Evolutionary conservation across 2,113 vertebrate species (phyloP).

Genomic region (Abramis brama): DNA sequence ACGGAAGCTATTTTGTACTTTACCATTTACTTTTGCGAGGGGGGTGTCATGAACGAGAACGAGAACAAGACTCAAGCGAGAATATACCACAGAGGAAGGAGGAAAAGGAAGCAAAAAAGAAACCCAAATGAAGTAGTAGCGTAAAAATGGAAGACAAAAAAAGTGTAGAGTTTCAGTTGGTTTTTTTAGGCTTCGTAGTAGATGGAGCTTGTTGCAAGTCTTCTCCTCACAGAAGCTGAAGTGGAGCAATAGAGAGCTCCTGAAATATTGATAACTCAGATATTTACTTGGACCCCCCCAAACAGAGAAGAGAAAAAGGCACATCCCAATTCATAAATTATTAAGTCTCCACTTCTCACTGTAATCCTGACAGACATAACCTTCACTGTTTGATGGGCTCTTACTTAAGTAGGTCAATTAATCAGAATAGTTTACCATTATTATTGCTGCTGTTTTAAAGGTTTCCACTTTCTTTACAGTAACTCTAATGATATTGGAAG

Average conservation of each 20-base stretch:
- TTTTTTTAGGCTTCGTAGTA: conserved; percentile 18
- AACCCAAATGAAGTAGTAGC: conserved; percentile 21
- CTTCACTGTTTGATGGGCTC: conserved; percentile 37
- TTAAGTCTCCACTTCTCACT: conserved; percentile 55
- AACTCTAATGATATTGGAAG: neutral
- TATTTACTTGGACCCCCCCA: conserved; percentile 54
- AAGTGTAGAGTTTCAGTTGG: neutral
- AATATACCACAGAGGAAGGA: conserved; percentile 22
- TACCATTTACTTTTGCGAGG: conserved; percentile 1
- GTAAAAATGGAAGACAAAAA: neutral
- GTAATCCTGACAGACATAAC: conserved; percentile 46
- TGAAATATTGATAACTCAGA: conserved; percentile 59
- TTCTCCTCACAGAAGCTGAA: conserved; percentile 39
- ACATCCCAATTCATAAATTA: conserved; percentile 59
- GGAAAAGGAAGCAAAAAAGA: conserved; percentile 7
- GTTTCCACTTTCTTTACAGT: neutral
- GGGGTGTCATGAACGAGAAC: neutral
- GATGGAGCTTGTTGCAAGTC: conserved; percentile 4
- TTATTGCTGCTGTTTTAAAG: neutral
- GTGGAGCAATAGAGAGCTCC: conserved; percentile 57
- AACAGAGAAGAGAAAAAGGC: conserved; percentile 55
- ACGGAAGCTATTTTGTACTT: conserved; percentile 34
- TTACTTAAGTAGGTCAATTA: conserved; percentile 53
- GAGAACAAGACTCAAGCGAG: neutral
- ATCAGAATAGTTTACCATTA: conserved; percentile 15